A percentile compares a stretch with the other conserved stretches of the same genome.
Conservation (phyloP, 2,888 invertebrate genomes). For the Melipona beecheii region DNA sequence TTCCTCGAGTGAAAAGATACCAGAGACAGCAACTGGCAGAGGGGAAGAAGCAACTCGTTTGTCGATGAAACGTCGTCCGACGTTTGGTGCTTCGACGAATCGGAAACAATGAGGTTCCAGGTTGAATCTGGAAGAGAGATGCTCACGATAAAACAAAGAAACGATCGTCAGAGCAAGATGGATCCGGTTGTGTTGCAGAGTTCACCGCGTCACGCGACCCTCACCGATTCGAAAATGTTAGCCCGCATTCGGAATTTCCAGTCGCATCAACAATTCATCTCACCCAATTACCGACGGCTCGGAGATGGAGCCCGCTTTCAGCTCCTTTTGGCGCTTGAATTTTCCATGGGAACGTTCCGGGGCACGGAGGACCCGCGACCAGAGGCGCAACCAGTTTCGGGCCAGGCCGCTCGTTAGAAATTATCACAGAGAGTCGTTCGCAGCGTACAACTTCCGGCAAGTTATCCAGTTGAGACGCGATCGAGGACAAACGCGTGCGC, state of each 20-base stretch:
- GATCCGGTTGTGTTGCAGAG: not conserved
- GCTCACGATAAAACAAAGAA: not conserved
- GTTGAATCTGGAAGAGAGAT: not conserved
- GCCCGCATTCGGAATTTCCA: not conserved
- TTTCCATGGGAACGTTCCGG: constrained; percentile 1
- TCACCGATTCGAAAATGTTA: not conserved
- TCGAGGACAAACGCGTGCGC: not conserved
- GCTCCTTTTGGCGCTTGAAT: constrained; percentile 36
- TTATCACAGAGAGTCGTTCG: constrained; percentile 30
- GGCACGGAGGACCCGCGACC: not conserved
- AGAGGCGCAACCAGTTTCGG: not conserved
- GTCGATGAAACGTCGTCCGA: not conserved
- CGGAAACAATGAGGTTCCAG: not conserved
- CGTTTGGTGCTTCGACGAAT: not conserved
- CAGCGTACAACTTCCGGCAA: constrained; percentile 23
- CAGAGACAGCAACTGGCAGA: not conserved
- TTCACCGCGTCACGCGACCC: not conserved
- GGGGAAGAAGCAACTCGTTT: not conserved
- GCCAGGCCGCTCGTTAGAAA: constrained; percentile 27
- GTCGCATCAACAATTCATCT: constrained; percentile 16
- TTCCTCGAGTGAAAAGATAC: not conserved
- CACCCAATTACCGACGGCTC: constrained; percentile 4
- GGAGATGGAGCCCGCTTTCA: not conserved
- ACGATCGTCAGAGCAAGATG: not conserved
- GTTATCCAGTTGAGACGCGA: not conserved